Evolutionary conservation across 2,797 vertebrate genomes (phyloP).

Genomic region (Synaphobranchus kaupii): DNA sequence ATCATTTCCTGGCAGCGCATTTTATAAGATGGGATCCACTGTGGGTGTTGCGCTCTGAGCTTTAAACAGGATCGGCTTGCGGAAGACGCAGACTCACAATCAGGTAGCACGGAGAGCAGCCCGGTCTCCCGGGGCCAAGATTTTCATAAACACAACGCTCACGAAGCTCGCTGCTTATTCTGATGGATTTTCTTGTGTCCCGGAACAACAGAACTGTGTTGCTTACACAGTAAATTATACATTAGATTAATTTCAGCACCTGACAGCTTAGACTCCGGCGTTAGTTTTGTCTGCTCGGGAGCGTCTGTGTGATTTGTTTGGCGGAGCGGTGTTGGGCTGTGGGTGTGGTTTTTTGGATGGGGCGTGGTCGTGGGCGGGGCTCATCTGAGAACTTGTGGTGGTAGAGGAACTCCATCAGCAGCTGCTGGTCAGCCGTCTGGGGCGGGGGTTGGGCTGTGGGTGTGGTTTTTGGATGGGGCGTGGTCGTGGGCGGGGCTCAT

Average conservation of each 20-base stretch:
- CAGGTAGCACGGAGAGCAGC: slow-evolving; percentile 36
- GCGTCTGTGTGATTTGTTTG: not conserved
- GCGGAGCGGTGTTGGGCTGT: not conserved
- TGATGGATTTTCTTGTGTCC: slow-evolving; percentile 30
- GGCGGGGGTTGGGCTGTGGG: not conserved
- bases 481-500: slow-evolving; percentile 57
- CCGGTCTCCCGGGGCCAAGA: not conserved
- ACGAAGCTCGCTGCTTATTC: slow-evolving; percentile 36
- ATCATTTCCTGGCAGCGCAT: slow-evolving; percentile 44
- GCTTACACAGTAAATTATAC: not conserved
- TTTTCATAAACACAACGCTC: slow-evolving; percentile 6
- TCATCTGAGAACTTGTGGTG: slow-evolving; percentile 93
- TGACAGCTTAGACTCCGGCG: not conserved
- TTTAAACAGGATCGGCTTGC: slow-evolving; percentile 57
- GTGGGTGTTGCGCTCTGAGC: slow-evolving; percentile 21
- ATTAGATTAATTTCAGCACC: not conserved
- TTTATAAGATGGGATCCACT: slow-evolving; percentile 45
- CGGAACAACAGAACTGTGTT: not conserved
- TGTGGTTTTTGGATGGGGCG: not conserved
- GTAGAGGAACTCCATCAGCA: slow-evolving; percentile 96
- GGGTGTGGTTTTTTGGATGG: not conserved
- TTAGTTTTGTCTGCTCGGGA: too few species aligned
- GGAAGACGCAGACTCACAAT: slow-evolving; percentile 52
- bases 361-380: not conserved
- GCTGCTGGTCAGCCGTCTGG: slow-evolving; percentile 84